These are phyloP conservation scores for Oriolus oriolus DNA, from an alignment of 2,113 vertebrate genomes.

Conservation along the genomic window DNA sequence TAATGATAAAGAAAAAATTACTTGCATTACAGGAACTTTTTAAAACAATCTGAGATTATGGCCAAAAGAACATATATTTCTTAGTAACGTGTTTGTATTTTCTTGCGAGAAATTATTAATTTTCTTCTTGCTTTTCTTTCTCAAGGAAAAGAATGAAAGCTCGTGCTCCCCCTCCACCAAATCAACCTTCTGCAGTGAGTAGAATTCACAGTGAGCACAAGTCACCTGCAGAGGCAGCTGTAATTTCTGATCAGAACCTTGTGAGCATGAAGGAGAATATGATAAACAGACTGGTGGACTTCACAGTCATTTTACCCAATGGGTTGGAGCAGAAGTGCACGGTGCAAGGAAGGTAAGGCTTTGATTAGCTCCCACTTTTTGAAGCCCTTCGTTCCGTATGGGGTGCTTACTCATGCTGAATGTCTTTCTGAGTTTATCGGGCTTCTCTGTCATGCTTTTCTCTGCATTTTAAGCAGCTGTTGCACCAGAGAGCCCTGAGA, in stretches of 20 bases:
- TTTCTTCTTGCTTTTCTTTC: background rate
- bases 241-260: slow-evolving; percentile 66
- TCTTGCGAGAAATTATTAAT: background rate
- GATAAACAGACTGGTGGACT: slow-evolving; percentile 67
- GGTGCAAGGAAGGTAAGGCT: slow-evolving; percentile 82
- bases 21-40: background rate
- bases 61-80: background rate
- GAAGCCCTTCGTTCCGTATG: background rate
- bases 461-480: background rate
- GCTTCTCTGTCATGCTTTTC: background rate
- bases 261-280: slow-evolving; percentile 78
- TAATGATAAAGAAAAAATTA: background rate
- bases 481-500: background rate
- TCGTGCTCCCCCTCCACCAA: slow-evolving; percentile 80
- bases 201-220: slow-evolving; percentile 58
- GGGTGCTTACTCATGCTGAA: background rate
- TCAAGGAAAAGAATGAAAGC: slow-evolving; percentile 87
- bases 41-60: background rate
- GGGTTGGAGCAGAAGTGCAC: slow-evolving; percentile 75
- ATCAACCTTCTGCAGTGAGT: slow-evolving; percentile 70
- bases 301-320: slow-evolving; percentile 78
- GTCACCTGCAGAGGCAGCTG: slow-evolving; percentile 46
- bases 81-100: background rate
- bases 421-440: background rate
- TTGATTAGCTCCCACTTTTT: background rate